Base-by-base conservation (phyloP, 1,140 invertebrate genomes). In the Spodoptera litura region DNA sequence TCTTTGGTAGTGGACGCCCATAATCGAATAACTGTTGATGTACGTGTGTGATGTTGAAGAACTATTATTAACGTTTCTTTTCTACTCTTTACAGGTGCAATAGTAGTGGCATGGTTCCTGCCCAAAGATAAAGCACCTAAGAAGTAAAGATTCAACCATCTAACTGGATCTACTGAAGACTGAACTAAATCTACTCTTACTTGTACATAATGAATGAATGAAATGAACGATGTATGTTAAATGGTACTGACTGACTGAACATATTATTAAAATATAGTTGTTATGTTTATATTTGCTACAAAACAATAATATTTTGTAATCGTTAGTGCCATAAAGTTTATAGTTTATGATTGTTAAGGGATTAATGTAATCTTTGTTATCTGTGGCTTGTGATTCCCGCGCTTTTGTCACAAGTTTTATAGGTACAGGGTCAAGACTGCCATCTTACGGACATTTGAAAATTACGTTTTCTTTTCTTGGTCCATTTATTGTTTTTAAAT, bases 71-170 rank as follows among this genome's bases (percentile, higher is more conserved):
- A 27, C 8, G 15, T 12, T 25, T 2, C 5, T 25, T 38, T 77
- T 59, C 8, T 59, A 51, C 74, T 64, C 66, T 58, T 87, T 83
- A n/a, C 81, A 93, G 92, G 86, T 86, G 90, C 91, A 12, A 87
- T 92, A 13, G 83, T 68, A 6, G 82, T 93, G 4, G 83, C 91
- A 3, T 93, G 90, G 88, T 89, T 91, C 38, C 78, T 93, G n/a
- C 92, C 92, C 9, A 83, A 84, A 31, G 92, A 93, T 20, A 89
- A 87, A 49, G 82, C 84, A 44, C 66, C 64, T 8, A 84, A 81
- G 38, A 79, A 87, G 83, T 90, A 78, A 90, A 78, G 9, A 11
- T 53, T 66, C 62, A 25, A 9, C 38, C 11, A 20, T 5, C 13
- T 12, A 13, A 66, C 31, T 51, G 25, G 59, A 75, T 70, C 73